phyloP scores from a whole-genome alignment of 2,113 vertebrate species.

The western clawed frog (Xenopus tropicalis) region DNA sequence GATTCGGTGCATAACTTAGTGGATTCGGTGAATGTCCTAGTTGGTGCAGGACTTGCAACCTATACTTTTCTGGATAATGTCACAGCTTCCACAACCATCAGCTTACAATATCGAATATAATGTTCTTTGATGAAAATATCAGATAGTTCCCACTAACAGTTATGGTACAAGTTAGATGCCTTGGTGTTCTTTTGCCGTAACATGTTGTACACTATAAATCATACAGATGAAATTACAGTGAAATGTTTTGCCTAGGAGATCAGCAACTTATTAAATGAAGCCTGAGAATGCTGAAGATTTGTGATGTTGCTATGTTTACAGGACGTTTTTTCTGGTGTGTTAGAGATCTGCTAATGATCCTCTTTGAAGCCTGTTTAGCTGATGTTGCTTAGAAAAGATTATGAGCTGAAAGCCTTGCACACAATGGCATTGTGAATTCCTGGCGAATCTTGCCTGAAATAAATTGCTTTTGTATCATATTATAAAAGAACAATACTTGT shows the following conservation, averaged over 20 bases:
- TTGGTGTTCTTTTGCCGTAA: neutral
- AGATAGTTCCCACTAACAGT: neutral
- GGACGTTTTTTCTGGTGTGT: constrained; percentile 7
- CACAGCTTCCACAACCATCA: too few species aligned
- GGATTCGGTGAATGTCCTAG: neutral
- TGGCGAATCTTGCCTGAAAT: neutral
- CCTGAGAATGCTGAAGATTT: neutral
- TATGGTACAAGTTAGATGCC: constrained; percentile 17
- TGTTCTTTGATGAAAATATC: neutral
- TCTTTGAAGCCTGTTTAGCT: neutral
- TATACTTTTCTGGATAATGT: too few species aligned
- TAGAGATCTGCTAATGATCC: neutral
- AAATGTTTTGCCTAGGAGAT: constrained; percentile 11
- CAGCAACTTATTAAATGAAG: constrained; percentile 22
- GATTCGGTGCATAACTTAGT: too few species aligned
- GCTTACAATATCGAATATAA: neutral
- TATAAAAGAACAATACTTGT: too few species aligned
- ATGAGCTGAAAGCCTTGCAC: neutral
- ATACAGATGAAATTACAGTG: neutral
- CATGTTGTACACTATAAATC: neutral
- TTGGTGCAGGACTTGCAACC: neutral
- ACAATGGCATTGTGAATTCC: neutral
- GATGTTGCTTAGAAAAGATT: neutral
- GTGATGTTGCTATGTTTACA: constrained; percentile 27
- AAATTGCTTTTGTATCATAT: too few species aligned